Conservation (phyloP, 2,888 invertebrate species). For the Oligia fasciuncula region DNA sequence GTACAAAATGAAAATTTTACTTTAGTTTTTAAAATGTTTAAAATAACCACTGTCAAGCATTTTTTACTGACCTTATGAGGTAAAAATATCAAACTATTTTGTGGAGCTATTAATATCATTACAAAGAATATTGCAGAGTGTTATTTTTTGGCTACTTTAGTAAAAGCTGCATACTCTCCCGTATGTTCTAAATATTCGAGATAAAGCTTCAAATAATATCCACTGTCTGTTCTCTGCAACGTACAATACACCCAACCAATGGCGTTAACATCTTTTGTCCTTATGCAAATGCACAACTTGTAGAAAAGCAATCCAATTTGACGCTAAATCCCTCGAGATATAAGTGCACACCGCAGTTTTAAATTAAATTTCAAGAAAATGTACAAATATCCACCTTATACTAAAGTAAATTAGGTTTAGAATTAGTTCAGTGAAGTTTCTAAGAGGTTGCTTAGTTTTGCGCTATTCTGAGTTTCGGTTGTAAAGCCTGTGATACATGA, state of each 20-base stretch:
- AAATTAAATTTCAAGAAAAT: slow-evolving; percentile 79
- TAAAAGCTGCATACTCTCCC: background rate
- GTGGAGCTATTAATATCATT: background rate
- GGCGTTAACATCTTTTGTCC: slow-evolving; percentile 73
- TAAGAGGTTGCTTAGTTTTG: slow-evolving; percentile 69
- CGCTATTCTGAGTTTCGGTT: slow-evolving; percentile 64
- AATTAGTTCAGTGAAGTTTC: slow-evolving; percentile 52
- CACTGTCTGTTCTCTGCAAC: slow-evolving; percentile 43
- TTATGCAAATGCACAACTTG: slow-evolving; percentile 86
- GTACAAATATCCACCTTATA: slow-evolving; percentile 69
- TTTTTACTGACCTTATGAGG: background rate
- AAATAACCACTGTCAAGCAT: slow-evolving; percentile 16
- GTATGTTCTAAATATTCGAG: slow-evolving; percentile 7
- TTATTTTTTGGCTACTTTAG: slow-evolving; percentile 6
- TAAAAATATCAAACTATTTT: slow-evolving; percentile 1
- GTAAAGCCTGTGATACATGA: slow-evolving; percentile 64
- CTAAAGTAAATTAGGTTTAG: slow-evolving; percentile 56
- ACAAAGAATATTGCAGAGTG: background rate
- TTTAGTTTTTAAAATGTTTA: background rate
- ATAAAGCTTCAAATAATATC: slow-evolving; percentile 32
- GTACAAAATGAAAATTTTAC: background rate
- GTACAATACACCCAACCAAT: slow-evolving; percentile 48
- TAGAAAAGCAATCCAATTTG: slow-evolving; percentile 86
- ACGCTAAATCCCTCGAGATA: slow-evolving; percentile 82
- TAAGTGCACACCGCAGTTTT: slow-evolving; percentile 81